Base-by-base conservation (phyloP, 2,888 invertebrate species). In the Unio delphinus region DNA sequence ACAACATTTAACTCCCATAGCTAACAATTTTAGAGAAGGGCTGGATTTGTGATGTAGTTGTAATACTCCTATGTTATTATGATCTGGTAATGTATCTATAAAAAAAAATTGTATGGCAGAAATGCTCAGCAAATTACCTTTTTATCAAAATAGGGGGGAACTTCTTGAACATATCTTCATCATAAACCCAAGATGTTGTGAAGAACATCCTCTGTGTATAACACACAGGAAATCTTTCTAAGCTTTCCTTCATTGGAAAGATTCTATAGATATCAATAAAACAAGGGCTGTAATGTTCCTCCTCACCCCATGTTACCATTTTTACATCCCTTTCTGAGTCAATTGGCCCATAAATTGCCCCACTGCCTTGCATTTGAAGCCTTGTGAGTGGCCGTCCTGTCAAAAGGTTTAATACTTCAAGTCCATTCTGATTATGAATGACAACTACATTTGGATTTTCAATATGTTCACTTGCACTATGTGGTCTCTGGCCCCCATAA, bases 401-500 rank as follows among this genome's bases (percentile, higher is more conserved):
- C 57, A 84, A 72, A 18, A 88, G 73, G 59, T 82, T 86, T 58
- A 88, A 71, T 8, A 86, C 85, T 73, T 88, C 86, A 8, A 88
- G 64, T 0, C 88, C 87, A 60, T 80, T 80, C 23, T 86, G 83
- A 61, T 84, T 83, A 64, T 84, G 83, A 15, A 86, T 81, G 30
- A 87, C 81, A 11, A 87, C 73, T 18, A 82, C 83, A 55, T 86
- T 87, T 20, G 88, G 86, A 67, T 87, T 84, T 18, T 73, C 65
- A 1, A 86, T 76, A 72, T 87, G 87, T 69, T 87, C 87, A 60
- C 80, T 76, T 54, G 79, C 77, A 68, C 82, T 85, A 73, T 87
- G 87, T 8, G 88, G 88, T 30, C 85, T 72, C 45, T 84, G 84
- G 0, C 87, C 87, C 20, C 88, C 87, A 73, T 87, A 87, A 7